Percentiles rank a stretch among this genome's conserved stretches.
phyloP scores from a whole-genome alignment of 2,113 vertebrate species.

The Tyto alba region DNA sequence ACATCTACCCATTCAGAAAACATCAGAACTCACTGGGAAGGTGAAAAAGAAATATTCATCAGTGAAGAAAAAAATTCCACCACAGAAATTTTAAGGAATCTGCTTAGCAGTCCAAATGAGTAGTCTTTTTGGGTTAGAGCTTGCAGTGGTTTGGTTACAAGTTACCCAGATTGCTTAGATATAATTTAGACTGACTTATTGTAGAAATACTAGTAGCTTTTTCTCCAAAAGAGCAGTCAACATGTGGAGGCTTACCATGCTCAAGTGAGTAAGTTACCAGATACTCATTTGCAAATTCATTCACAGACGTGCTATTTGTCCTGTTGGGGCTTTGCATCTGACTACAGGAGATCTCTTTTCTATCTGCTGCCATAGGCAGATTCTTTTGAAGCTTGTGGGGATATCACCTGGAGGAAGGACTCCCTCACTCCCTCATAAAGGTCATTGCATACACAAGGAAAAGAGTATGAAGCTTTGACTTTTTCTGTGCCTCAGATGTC shows the following conservation, averaged over 20 bases:
- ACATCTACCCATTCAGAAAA: not conserved
- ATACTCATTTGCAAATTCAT: not conserved
- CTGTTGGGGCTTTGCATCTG: not conserved
- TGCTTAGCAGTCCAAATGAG: not conserved
- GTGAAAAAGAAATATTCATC: not conserved
- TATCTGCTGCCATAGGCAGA: not conserved
- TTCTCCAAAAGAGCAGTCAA: not conserved
- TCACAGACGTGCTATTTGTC: not conserved
- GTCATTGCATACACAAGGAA: not conserved
- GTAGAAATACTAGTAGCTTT: not conserved
- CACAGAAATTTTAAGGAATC: not conserved
- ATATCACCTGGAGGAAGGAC: not conserved
- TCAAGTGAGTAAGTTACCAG: not conserved
- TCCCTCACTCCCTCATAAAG: not conserved
- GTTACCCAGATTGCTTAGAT: not conserved
- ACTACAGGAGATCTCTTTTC: not conserved
- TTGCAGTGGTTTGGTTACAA: not conserved
- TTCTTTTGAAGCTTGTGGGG: not conserved
- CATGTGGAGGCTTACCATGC: accelerated
- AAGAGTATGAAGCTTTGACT: not conserved
- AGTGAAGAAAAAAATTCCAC: not conserved
- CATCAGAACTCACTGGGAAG: not conserved
- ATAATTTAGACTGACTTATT: not conserved
- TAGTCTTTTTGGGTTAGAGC: not conserved
- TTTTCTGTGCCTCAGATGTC: conserved; percentile 43